Evolutionary conservation across 2,113 vertebrate genomes (phyloP).

Genomic region (Pseudois nayaur): DNA sequence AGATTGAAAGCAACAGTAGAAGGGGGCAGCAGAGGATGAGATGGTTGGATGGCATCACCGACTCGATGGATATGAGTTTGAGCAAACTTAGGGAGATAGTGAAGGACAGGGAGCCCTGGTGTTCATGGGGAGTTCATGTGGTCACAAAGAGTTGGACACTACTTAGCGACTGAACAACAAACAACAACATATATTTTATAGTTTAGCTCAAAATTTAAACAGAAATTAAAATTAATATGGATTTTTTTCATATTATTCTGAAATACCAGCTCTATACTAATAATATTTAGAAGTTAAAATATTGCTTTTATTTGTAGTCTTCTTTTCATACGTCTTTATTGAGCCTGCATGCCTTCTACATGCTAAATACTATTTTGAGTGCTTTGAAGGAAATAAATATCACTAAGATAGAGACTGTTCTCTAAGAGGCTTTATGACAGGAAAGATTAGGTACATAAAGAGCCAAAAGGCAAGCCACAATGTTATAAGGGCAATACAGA

Average conservation of each 20-base stretch:
- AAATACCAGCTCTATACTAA: not conserved
- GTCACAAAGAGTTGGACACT: not conserved
- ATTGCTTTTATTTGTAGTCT: not conserved
- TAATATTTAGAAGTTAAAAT: not conserved
- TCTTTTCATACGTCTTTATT: not conserved
- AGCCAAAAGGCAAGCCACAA: not conserved
- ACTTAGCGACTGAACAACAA: not conserved
- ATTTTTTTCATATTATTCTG: not conserved
- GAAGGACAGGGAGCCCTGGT: not conserved
- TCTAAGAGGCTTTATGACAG: not conserved
- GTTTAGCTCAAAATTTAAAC: not conserved
- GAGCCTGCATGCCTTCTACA: not conserved
- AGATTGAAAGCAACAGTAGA: not conserved
- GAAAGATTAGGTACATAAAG: not conserved
- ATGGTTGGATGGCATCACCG: not conserved
- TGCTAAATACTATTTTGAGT: not conserved
- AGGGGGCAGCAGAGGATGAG: not conserved
- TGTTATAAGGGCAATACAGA: not conserved
- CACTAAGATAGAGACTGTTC: not conserved
- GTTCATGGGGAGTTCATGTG: not conserved
- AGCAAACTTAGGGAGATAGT: not conserved
- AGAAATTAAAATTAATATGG: conserved; percentile 12
- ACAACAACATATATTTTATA: not conserved
- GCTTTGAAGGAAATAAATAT: not conserved
- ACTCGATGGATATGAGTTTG: not conserved